Base-by-base conservation (phyloP, 1,140 invertebrate genomes). In the Papilio glaucus region DNA sequence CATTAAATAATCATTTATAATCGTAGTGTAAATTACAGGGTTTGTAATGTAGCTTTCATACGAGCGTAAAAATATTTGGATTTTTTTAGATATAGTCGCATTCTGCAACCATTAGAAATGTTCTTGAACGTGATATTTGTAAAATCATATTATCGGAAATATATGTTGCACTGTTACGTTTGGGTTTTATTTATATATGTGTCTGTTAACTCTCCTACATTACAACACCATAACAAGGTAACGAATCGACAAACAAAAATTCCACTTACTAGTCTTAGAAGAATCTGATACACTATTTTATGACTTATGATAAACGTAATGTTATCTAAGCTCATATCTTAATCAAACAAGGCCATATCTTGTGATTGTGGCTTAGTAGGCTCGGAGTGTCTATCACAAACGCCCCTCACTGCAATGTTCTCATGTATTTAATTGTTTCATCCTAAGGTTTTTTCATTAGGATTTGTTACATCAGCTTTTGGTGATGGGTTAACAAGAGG, bases 121-220 rank as follows among this genome's bases (percentile, higher is more conserved):
- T 88, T 85, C 82, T 79, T 72, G 77, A 86, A 87, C 83, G 85
- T 90, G 86, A 89, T 91, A 88, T 87, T 71, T 91, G 90, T 92
- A 90, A 86, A 87, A 85, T 89, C 88, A 90, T 89, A 87, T 78
- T 84, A 91, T 86, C 83, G 84, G 82, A 88, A 92, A 92, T 92
- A 92, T 90, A 92, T 90, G 89, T 91, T 92, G 90, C 85, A 86
- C 79, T 85, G 90, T 92, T 91, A 88, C 80, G 75, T 87, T 84
- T 88, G 81, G 81, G 87, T 92, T 92, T 92, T 91, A 91, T 91
- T 92, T 92, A 85, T 86, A 49, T 18, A 3, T 33, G 79, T 88
- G 85, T 80, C 72, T 79, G 80, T 79, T 71, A 33, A 67, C 73
- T 75, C 75, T 80, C 77, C 78, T 81, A 74, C 72, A 76, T 77